phyloP scores from a whole-genome alignment of 1,140 invertebrate species.

The Spodoptera frugiperda region DNA sequence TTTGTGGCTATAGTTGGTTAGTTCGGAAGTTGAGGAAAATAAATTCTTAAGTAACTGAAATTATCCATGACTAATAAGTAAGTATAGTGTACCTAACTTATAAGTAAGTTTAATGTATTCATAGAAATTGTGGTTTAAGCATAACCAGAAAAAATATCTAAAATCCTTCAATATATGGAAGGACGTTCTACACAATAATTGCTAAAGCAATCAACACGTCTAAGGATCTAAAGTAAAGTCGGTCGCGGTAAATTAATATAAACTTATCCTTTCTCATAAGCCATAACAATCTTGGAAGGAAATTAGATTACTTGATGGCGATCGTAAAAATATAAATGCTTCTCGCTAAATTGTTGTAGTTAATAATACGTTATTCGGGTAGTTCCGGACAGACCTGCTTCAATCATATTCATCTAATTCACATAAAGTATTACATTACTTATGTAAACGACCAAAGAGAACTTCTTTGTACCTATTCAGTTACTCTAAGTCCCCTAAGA shows the following conservation, averaged over 20 bases:
- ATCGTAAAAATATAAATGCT: slow-evolving; percentile 28
- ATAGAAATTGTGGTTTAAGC: no score
- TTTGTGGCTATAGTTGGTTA: not conserved
- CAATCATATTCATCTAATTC: not conserved
- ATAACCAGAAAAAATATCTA: no score
- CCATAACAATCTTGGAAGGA: slow-evolving; percentile 15
- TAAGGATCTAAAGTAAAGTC: not conserved
- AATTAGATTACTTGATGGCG: slow-evolving; percentile 28
- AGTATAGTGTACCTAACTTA: no score
- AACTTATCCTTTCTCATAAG: not conserved
- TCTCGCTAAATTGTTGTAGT: slow-evolving; percentile 19
- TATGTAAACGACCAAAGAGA: not conserved
- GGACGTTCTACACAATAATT: not conserved
- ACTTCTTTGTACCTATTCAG: no score
- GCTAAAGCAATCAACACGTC: not conserved
- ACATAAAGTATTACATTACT: not conserved
- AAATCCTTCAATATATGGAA: no score
- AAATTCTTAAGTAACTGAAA: not conserved
- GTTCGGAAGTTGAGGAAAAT: slow-evolving; percentile 24
- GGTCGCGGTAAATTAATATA: not conserved
- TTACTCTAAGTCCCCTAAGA: not conserved
- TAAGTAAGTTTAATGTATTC: no score
- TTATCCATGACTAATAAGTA: no score
- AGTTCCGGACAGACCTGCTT: not conserved
- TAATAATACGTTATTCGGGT: slow-evolving; percentile 27